Base-by-base conservation (phyloP, 2,113 vertebrate genomes). In the Alosa alosa region DNA sequence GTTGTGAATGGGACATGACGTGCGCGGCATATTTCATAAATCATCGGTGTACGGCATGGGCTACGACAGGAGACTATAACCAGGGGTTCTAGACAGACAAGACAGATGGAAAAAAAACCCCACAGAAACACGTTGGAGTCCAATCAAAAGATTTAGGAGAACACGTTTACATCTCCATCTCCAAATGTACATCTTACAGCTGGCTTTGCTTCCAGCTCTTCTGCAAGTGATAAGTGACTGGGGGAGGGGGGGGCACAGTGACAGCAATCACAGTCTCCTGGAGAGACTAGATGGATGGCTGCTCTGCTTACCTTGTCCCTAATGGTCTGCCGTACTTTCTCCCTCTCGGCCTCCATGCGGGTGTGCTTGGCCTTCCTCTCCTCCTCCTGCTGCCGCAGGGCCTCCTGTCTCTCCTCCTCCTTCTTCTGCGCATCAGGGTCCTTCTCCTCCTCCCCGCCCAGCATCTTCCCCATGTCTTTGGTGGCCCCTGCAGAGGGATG, bases 381-480 rank as follows among this genome's bases (percentile, higher is more conserved):
- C 57, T 99, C 98, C 90, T 99, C 98, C 92, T 99, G 98, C 93
- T 99, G 98, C 89, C 96, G 95, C 86, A 99, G 94, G 0, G 98
- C 98, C 89, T 99, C 98, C 95, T 99, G 97, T 36, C 97, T 94
- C 89, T 99, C 98, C 85, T 99, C 98, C 87, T 99, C 98, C 89
- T 99, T 99, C 92, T 99, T 98, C 93, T 97, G 97, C 0, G 98
- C 97, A 0, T 99, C 98, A 0, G 98, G 98, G 87, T 99, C 98
- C 92, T 99, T 98, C 95, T 99, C 98, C 89, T 99, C 98, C 91
- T 99, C 98, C 0, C 98, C 97, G 0, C 98, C 98, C 85, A 99
- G 93, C 98, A 99, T 99, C 94, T 99, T 99, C 39, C 98, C 98
- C 98, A 99, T 99, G 93, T 99, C 98, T 94, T 99, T 99, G 92